A percentile compares a stretch with the other conserved stretches of the same genome.
phyloP scores from a whole-genome alignment of 2,113 vertebrate species.

The Guaruba guarouba region DNA sequence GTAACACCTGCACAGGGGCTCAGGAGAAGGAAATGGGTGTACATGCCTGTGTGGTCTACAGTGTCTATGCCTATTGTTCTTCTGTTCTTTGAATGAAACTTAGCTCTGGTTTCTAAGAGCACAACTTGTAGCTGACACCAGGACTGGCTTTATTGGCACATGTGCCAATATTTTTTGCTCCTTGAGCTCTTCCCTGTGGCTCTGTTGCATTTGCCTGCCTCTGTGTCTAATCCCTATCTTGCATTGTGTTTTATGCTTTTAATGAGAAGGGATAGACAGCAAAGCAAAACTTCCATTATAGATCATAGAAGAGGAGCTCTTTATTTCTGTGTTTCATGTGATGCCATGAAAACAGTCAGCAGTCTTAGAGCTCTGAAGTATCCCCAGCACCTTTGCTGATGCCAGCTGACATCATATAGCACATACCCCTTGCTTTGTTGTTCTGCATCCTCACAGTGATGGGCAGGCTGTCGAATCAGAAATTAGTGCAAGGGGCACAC shows the following conservation, averaged over 20 bases:
- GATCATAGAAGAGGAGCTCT: constrained; percentile 33
- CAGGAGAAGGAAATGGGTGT: neutral
- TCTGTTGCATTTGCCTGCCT: neutral
- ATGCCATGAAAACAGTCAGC: constrained; percentile 35
- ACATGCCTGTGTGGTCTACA: neutral
- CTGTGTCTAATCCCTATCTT: constrained; percentile 16
- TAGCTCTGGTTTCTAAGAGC: neutral
- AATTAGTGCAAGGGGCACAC: neutral
- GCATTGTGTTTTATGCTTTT: neutral
- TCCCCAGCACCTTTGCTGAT: neutral
- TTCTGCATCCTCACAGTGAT: neutral
- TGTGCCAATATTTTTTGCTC: neutral
- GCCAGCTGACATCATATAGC: neutral
- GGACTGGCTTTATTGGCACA: neutral
- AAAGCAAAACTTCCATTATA: constrained; percentile 45
- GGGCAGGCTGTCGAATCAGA: neutral
- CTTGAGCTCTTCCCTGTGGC: constrained; percentile 7
- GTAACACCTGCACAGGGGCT: constrained; percentile 30
- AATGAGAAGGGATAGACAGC: constrained; percentile 35
- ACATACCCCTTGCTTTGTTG: neutral
- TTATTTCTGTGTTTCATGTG: constrained; percentile 48
- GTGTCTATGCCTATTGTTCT: neutral
- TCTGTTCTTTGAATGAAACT: neutral
- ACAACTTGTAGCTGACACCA: neutral
- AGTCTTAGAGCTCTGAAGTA: constrained; percentile 1